Conservation (phyloP, 2,113 vertebrate species). For the Microtus montanus region DNA sequence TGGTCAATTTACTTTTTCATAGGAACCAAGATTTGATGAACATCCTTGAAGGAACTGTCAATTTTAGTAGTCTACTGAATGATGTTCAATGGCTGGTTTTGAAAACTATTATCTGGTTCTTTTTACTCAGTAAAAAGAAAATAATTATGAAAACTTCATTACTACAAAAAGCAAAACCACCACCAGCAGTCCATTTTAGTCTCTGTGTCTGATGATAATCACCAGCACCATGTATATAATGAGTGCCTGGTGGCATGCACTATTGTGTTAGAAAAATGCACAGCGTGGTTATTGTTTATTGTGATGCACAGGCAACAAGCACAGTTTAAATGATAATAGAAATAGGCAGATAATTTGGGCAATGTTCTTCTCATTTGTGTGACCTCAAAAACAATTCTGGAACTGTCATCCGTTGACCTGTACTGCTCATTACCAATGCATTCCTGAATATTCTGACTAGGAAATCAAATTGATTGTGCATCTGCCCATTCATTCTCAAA, state of each 20-base stretch:
- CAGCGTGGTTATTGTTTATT: not conserved
- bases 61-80: not conserved
- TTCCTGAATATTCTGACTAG: not conserved
- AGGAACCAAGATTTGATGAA: not conserved
- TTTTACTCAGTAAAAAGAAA: conserved; percentile 7
- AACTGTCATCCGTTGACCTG: not conserved
- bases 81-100: not conserved
- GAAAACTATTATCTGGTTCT: not conserved
- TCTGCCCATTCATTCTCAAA: not conserved
- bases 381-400: not conserved
- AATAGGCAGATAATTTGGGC: conserved; percentile 18
- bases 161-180: not conserved
- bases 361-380: conserved; percentile 3
- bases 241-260: fast-evolving
- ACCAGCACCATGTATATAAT: not conserved
- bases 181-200: not conserved
- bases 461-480: not conserved
- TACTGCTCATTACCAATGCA: not conserved
- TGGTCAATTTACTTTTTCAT: not conserved
- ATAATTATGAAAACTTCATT: not conserved
- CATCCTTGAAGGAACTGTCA: not conserved
- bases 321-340: not conserved
- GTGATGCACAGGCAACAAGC: not conserved
- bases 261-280: not conserved
- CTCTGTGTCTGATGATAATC: not conserved